Evolutionary conservation across 2,888 invertebrate species (phyloP).

Genomic region (Danaus chrysippus): DNA sequence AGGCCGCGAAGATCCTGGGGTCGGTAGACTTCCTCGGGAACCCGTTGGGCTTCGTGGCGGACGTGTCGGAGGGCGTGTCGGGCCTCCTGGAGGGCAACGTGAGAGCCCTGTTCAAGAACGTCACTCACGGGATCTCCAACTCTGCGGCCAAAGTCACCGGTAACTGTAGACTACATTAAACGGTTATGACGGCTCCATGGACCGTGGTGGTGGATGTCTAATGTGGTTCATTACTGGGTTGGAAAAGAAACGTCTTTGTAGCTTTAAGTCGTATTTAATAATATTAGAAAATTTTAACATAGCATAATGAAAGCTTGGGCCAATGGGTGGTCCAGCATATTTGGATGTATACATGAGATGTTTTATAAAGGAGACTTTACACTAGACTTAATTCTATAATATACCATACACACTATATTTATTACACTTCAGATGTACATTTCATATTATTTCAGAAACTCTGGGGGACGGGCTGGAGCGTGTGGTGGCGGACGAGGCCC

Average conservation of each 20-base stretch:
- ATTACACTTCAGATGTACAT: no score
- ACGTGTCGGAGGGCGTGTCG: constrained; percentile 96
- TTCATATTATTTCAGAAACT: constrained; percentile 78
- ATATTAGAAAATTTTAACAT: no score
- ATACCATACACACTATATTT: no score
- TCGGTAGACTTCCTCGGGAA: constrained; percentile 99
- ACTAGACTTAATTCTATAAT: no score
- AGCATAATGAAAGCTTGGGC: no score
- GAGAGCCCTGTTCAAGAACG: constrained; percentile 93
- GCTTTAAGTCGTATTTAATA: no score
- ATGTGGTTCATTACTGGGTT: neutral
- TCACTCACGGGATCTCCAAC: constrained; percentile 98
- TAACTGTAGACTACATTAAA: constrained; percentile 27
- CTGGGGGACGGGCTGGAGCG: constrained; percentile 94
- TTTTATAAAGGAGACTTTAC: no score
- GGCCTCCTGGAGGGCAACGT: constrained; percentile 96
- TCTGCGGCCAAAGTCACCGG: constrained; percentile 96
- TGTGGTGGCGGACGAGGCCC: constrained; percentile 93
- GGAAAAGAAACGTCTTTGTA: no score
- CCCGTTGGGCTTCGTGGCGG: constrained; percentile 96
- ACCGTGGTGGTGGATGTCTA: neutral
- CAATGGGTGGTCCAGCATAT: no score
- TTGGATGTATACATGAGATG: no score
- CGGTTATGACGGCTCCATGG: neutral
- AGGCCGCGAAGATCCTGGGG: constrained; percentile 96